Evolutionary conservation across 53 echinoderm and acorn worm genomes (phyloP), one percentile per base, ranked within the genome.

Genomic region (Actinopyga echinites): DNA sequence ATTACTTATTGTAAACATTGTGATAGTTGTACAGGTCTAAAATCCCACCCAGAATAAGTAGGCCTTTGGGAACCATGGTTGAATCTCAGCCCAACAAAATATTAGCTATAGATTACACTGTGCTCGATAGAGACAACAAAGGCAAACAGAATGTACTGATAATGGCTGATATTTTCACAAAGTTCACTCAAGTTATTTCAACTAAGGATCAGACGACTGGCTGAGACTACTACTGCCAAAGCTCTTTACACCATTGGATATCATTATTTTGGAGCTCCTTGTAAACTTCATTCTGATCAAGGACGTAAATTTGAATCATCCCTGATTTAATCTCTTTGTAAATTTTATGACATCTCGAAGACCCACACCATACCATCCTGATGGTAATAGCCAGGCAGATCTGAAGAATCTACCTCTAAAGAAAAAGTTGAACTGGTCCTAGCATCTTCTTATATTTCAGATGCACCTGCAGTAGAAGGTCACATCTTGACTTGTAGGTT

Each of bases 61-160:
- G 80, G 52, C 85, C 44, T 49, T 61, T 89, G 58, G 37, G n/a
- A 11, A 34, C 49, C 15, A 80, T 85, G 44, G 9, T 49, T 15
- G 81, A 80, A 0, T 37, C 84, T 24, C 67, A 65, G 36, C 91
- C 85, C 25, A 84, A 88, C 45, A 75, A 91, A 79, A 15, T 88
- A 13, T 57, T 88, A 6, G 91, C 87, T 1, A 69, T 91, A 21
- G 87, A 91, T 52, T 91, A 88, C 49, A 89, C 89, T 3, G 19
- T 89, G 17, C 43, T 92, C 5, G 86, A 89, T 29, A 52, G 12
- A 61, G 89, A 88, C 37, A 32, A 42, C 22, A 84, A 64, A 19
- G 85, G 85, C 13, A 88, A 74, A 54, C 87, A 91, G 30, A 88
- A 88, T 43, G 81, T 87, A 5, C 65, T 91, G 13, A 88, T 91